phyloP scores from a whole-genome alignment of 2,113 vertebrate genomes.

The Lontra canadensis region DNA sequence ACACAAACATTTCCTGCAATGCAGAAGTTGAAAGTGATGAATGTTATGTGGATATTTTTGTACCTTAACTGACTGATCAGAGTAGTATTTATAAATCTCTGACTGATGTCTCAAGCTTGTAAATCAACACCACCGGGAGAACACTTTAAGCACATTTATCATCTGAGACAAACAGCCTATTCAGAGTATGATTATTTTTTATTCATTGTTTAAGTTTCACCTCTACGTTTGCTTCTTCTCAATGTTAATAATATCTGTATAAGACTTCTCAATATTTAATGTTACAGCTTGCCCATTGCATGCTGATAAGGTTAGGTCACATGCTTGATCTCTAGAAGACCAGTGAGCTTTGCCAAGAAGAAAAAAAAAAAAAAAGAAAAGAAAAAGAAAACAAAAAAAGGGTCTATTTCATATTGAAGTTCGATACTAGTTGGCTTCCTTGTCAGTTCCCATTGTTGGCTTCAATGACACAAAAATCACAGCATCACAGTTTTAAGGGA shows the following conservation, averaged over 20 bases:
- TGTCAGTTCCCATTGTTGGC: neutral
- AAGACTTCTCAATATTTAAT: conserved; percentile 79
- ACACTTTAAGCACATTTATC: conserved; percentile 77
- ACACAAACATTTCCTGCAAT: conserved; percentile 44
- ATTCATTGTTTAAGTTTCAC: conserved; percentile 83
- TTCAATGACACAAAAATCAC: neutral
- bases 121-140: conserved; percentile 81
- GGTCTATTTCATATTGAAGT: neutral
- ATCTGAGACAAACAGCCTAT: conserved; percentile 76
- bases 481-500: conserved; percentile 14
- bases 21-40: conserved; percentile 38
- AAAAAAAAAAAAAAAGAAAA: neutral
- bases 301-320: conserved; percentile 47
- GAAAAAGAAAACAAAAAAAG: neutral
- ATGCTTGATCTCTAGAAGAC: neutral
- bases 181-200: conserved; percentile 81
- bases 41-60: conserved; percentile 73
- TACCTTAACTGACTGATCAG: conserved; percentile 76
- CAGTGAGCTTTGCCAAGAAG: neutral
- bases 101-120: conserved; percentile 78
- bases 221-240: conserved; percentile 75
- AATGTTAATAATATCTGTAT: conserved; percentile 77
- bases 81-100: conserved; percentile 81
- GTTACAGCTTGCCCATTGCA: conserved; percentile 49
- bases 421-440: neutral